These are phyloP conservation scores for Anorthoa munda DNA, from an alignment of 2,888 invertebrate genomes.

Conservation along the genomic window DNA sequence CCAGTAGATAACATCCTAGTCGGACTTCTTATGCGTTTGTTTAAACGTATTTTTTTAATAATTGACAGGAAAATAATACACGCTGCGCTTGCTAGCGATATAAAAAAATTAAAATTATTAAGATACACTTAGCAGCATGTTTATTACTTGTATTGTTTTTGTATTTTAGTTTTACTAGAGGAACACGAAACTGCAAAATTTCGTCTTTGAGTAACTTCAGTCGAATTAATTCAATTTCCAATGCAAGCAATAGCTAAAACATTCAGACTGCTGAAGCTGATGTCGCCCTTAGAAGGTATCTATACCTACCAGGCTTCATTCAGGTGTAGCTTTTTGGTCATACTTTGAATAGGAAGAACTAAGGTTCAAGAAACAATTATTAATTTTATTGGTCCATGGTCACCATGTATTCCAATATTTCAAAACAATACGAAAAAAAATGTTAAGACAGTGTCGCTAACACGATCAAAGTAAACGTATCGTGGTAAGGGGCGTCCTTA, in stretches of 20 bases:
- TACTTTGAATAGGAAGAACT: background rate
- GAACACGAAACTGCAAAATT: background rate
- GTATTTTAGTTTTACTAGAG: background rate
- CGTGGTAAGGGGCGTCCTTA: too few relatives aligned
- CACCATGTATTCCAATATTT: too few relatives aligned
- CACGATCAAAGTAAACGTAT: too few relatives aligned
- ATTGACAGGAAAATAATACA: constrained; percentile 25
- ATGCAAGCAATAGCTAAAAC: background rate
- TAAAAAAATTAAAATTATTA: background rate
- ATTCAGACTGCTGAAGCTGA: background rate
- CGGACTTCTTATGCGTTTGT: constrained; percentile 5
- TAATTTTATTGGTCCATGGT: background rate
- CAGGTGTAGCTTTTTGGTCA: too few relatives aligned
- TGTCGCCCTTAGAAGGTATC: background rate
- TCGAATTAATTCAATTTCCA: background rate
- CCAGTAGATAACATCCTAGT: constrained; percentile 7
- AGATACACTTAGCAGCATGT: background rate
- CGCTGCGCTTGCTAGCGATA: background rate
- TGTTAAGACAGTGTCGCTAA: too few relatives aligned
- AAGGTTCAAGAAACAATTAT: background rate
- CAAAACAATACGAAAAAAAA: too few relatives aligned
- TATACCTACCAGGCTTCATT: too few relatives aligned
- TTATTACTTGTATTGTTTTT: background rate
- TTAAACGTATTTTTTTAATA: constrained; percentile 20
- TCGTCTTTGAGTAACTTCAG: background rate